Percentiles rank a stretch among this genome's conserved stretches.
Conservation (phyloP, 2,888 invertebrate genomes). For the Nomada flava region DNA sequence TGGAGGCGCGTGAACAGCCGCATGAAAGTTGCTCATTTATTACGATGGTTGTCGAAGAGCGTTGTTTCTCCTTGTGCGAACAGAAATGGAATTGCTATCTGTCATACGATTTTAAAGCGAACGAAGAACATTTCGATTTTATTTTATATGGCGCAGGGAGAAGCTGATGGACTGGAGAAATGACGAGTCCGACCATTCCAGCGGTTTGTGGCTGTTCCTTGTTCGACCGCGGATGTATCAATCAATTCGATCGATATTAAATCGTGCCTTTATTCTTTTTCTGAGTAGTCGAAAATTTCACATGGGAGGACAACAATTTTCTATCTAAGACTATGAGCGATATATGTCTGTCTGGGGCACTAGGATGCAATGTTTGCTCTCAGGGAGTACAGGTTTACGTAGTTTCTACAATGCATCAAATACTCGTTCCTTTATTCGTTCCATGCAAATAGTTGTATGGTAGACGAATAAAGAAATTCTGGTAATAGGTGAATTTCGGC, state of each 20-base stretch:
- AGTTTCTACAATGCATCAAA: neutral
- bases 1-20: slow-evolving; percentile 15
- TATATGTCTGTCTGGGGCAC: slow-evolving; percentile 60
- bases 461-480: neutral
- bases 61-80: slow-evolving; percentile 16
- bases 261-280: slow-evolving; percentile 23
- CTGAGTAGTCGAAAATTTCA: slow-evolving; percentile 70
- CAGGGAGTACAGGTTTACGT: slow-evolving; percentile 64
- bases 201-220: slow-evolving; percentile 67
- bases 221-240: neutral
- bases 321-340: slow-evolving; percentile 68
- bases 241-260: slow-evolving; percentile 3
- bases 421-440: neutral
- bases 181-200: slow-evolving; percentile 73
- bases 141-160: slow-evolving; percentile 48
- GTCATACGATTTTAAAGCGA: slow-evolving; percentile 44
- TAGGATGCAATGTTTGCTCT: slow-evolving; percentile 65
- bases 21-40: slow-evolving; percentile 38
- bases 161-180: slow-evolving; percentile 77
- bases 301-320: slow-evolving; percentile 65
- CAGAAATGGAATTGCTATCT: slow-evolving; percentile 29
- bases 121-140: slow-evolving; percentile 22
- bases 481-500: slow-evolving; percentile 44
- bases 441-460: neutral
- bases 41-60: slow-evolving; percentile 17